Conservation (phyloP, 2,797 vertebrate species). For the Eremophila alpestris region DNA sequence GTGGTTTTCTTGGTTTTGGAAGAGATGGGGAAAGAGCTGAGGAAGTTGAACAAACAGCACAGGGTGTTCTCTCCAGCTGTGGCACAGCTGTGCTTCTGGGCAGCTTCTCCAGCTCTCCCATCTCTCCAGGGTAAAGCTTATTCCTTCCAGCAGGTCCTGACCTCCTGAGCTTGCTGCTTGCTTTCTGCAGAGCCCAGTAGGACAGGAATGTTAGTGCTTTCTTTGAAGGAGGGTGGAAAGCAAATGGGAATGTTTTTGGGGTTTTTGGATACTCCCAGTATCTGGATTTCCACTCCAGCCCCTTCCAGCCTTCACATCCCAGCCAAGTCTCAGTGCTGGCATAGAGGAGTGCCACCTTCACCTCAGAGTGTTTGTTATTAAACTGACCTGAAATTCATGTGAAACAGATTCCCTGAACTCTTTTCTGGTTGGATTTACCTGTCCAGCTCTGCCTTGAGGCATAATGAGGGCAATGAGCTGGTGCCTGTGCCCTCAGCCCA, state of each 20-base stretch:
- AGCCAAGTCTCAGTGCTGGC: not conserved
- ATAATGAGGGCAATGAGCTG: accelerated
- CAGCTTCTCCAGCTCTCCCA: not conserved
- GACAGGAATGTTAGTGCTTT: not conserved
- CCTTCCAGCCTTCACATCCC: not conserved
- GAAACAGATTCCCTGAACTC: not conserved
- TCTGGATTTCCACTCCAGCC: not conserved
- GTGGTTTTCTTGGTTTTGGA: not conserved
- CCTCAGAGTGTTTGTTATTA: not conserved
- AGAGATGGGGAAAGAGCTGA: not conserved
- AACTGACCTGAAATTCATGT: not conserved
- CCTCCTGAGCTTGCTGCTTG: not conserved
- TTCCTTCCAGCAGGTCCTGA: not conserved
- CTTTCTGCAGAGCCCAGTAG: not conserved
- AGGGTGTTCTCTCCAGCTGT: not conserved
- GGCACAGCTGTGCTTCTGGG: not conserved
- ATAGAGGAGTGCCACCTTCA: not conserved
- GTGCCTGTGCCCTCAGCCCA: not conserved
- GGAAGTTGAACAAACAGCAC: not conserved
- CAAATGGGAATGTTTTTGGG: not conserved
- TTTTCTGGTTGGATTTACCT: not conserved
- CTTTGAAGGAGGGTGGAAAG: not conserved
- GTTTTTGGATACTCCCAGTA: not conserved
- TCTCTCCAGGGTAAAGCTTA: not conserved
- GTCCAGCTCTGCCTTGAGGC: not conserved